phyloP scores from a whole-genome alignment of 2,113 vertebrate genomes.

The Seriola aureovittata region DNA sequence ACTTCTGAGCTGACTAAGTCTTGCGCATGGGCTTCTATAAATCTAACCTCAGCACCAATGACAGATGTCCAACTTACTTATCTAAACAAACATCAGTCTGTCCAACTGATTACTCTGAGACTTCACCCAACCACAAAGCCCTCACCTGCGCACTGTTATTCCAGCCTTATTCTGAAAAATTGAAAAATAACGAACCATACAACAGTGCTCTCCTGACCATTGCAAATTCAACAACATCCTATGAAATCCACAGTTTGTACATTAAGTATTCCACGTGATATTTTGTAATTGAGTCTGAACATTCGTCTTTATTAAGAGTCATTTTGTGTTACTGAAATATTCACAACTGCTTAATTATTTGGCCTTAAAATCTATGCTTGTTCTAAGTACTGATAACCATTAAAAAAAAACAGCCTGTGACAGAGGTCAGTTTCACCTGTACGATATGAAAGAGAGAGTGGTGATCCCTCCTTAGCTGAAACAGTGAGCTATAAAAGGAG shows the following conservation, averaged over 20 bases:
- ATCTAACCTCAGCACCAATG: no score
- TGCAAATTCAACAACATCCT: background rate
- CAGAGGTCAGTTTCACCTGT: conserved; percentile 30
- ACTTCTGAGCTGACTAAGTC: no score
- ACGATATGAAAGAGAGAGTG: conserved; percentile 28
- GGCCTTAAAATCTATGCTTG: background rate
- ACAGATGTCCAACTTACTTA: conserved; percentile 17
- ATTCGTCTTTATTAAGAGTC: background rate
- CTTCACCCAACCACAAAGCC: background rate
- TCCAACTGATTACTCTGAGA: background rate
- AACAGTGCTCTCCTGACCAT: background rate
- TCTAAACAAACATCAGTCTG: conserved; percentile 14
- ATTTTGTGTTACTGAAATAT: background rate
- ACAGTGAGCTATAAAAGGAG: conserved; percentile 73
- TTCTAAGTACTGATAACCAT: background rate
- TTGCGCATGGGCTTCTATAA: no score
- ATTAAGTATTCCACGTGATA: background rate
- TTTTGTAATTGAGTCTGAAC: background rate
- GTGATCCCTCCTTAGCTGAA: conserved; percentile 57
- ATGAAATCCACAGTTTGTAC: background rate
- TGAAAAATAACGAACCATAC: background rate
- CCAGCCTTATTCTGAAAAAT: background rate
- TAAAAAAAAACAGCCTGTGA: background rate
- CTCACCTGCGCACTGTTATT: background rate
- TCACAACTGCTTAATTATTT: background rate